Percentiles rank a stretch among this genome's conserved stretches.
Conservation (phyloP, 2,113 vertebrate species). For the Pavo muticus region DNA sequence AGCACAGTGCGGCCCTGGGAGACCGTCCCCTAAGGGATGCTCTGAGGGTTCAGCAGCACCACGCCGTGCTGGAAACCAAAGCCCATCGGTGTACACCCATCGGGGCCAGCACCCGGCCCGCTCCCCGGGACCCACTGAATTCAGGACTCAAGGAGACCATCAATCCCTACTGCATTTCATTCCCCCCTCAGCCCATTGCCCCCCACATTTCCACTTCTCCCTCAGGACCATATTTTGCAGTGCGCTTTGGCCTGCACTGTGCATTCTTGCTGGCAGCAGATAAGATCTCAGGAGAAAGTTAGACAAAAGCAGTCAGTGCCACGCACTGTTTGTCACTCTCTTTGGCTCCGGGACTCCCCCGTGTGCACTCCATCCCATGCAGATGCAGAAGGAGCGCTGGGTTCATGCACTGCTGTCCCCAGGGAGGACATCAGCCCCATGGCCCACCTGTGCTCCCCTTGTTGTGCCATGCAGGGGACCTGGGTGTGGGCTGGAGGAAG, state of each 20-base stretch:
- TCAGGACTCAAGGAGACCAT: not conserved
- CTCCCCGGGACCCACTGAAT: not conserved
- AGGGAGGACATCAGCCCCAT: not conserved
- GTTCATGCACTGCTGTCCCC: not conserved
- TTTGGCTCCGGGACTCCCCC: not conserved
- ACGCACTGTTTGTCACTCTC: not conserved
- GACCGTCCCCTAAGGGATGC: not conserved
- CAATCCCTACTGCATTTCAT: not conserved
- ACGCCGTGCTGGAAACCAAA: not conserved
- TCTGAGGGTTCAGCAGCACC: not conserved
- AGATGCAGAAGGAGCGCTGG: not conserved
- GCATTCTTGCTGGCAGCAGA: conserved; percentile 33
- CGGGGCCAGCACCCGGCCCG: not conserved
- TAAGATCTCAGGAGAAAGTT: conserved; percentile 56
- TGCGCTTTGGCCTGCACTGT: conserved; percentile 42
- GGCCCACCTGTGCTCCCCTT: not conserved
- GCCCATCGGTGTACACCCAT: too few species aligned
- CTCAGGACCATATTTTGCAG: not conserved
- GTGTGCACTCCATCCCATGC: accelerated
- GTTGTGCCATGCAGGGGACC: not conserved
- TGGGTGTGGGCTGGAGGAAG: not conserved
- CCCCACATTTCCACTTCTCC: conserved; percentile 12
- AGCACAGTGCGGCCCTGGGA: not conserved
- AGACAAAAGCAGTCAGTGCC: conserved; percentile 17
- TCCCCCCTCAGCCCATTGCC: not conserved